phyloP scores from a whole-genome alignment of 2,797 vertebrate species.

The Acanthurus leucopareius region DNA sequence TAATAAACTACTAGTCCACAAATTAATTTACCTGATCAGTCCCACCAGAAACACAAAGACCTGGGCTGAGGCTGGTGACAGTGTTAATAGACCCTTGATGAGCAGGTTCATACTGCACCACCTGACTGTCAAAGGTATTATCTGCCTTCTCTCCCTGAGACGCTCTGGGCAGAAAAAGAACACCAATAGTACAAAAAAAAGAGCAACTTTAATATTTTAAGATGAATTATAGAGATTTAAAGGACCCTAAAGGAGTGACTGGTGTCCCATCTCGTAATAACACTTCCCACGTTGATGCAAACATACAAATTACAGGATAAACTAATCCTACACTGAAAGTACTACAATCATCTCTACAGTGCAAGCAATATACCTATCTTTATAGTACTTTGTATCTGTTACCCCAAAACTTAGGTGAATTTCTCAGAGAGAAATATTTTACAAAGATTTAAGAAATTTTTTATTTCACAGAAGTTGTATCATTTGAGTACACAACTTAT shows the following conservation, averaged over 20 bases:
- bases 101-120: slow-evolving; percentile 84
- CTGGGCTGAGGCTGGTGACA: slow-evolving; percentile 88
- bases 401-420: too few species aligned
- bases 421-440: too few species aligned
- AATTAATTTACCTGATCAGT: slow-evolving; percentile 85
- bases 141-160: slow-evolving; percentile 80
- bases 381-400: too few species aligned
- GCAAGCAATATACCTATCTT: not conserved
- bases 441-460: too few species aligned
- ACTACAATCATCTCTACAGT: not conserved
- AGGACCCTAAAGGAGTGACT: not conserved
- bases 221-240: not conserved
- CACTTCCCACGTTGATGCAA: too few species aligned
- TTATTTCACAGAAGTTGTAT: too few species aligned
- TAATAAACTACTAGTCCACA: not conserved
- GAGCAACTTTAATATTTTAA: not conserved
- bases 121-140: slow-evolving; percentile 55
- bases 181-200: not conserved
- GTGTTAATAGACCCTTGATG: slow-evolving; percentile 88
- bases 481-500: too few species aligned
- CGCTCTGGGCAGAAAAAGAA: slow-evolving; percentile 74
- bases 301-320: not conserved
- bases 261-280: too few species aligned
- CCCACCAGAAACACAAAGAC: slow-evolving; percentile 94
- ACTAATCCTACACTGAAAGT: not conserved